Percentiles rank a stretch among this genome's conserved stretches.
phyloP scores from a whole-genome alignment of 2,113 vertebrate species.

The Melanostigma gelatinosum region DNA sequence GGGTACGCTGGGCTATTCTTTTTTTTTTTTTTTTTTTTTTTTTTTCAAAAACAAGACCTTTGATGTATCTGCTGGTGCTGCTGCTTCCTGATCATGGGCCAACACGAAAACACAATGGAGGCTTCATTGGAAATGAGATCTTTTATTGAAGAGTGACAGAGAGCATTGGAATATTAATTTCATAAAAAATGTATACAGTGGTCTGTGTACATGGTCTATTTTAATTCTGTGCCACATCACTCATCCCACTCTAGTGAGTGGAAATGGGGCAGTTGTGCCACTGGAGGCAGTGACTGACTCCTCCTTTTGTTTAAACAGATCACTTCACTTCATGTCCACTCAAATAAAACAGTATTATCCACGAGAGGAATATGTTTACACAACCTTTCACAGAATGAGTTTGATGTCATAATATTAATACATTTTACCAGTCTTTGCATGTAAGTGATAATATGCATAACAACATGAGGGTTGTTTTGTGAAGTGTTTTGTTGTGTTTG shows the following conservation, averaged over 20 bases:
- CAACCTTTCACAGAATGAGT: slow-evolving; percentile 40
- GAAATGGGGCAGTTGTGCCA: slow-evolving; percentile 76
- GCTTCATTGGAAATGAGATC: slow-evolving; percentile 79
- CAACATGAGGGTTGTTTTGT: slow-evolving; percentile 14
- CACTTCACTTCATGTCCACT: slow-evolving; percentile 63
- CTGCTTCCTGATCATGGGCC: slow-evolving; percentile 50
- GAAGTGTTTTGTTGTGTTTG: slow-evolving; percentile 5
- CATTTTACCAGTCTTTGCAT: slow-evolving; percentile 29
- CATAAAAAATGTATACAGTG: slow-evolving; percentile 82
- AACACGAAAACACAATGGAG: slow-evolving; percentile 72
- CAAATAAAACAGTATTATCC: slow-evolving; percentile 50
- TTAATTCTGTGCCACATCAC: slow-evolving; percentile 81
- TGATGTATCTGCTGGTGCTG: slow-evolving; percentile 64
- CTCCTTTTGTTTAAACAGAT: slow-evolving; percentile 69
- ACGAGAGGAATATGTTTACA: slow-evolving; percentile 47
- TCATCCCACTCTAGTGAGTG: slow-evolving; percentile 68
- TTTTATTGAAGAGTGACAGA: slow-evolving; percentile 82
- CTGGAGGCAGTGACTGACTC: slow-evolving; percentile 72
- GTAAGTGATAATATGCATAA: slow-evolving; percentile 23
- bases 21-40: slow-evolving; percentile 39
- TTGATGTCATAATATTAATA: slow-evolving; percentile 45
- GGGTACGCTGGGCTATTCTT: slow-evolving; percentile 70
- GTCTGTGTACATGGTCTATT: slow-evolving; percentile 82
- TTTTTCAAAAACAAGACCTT: slow-evolving; percentile 47
- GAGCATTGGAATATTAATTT: slow-evolving; percentile 83